These are phyloP conservation scores for Augochlorella aurata DNA, from an alignment of 2,888 invertebrate species.

Conservation along the genomic window DNA sequence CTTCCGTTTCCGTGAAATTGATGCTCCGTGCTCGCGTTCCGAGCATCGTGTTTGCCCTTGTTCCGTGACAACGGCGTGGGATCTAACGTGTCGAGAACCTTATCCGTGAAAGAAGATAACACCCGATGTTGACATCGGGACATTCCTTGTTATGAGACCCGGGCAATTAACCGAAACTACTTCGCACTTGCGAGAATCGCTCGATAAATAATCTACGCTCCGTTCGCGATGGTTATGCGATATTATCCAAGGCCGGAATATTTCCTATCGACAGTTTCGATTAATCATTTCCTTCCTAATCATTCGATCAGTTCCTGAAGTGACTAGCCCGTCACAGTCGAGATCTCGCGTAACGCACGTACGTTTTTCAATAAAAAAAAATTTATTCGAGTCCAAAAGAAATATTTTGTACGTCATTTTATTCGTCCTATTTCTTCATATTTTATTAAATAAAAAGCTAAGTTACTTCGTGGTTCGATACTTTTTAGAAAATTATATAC, in stretches of 20 bases:
- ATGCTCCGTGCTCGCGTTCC: not conserved
- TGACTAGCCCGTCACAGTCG: too few species aligned
- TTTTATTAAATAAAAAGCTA: too few species aligned
- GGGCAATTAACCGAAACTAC: not conserved
- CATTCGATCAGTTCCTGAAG: too few species aligned
- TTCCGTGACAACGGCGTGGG: conserved; percentile 1
- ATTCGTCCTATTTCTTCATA: too few species aligned
- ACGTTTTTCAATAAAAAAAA: too few species aligned
- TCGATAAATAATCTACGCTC: not conserved
- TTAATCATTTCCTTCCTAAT: too few species aligned
- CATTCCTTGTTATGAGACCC: not conserved
- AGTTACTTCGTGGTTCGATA: too few species aligned
- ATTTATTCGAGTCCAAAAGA: too few species aligned
- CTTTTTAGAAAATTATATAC: too few species aligned
- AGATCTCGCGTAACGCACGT: too few species aligned
- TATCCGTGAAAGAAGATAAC: not conserved
- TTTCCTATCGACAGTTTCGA: too few species aligned
- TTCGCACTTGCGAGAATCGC: not conserved
- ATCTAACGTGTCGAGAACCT: not conserved
- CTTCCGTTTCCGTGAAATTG: conserved; percentile 19
- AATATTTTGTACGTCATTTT: too few species aligned
- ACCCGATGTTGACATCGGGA: not conserved
- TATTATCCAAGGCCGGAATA: not conserved
- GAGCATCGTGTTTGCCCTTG: not conserved
- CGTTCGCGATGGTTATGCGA: not conserved